Base-by-base conservation (phyloP, 2,888 invertebrate genomes). In the Norana najaformis region DNA sequence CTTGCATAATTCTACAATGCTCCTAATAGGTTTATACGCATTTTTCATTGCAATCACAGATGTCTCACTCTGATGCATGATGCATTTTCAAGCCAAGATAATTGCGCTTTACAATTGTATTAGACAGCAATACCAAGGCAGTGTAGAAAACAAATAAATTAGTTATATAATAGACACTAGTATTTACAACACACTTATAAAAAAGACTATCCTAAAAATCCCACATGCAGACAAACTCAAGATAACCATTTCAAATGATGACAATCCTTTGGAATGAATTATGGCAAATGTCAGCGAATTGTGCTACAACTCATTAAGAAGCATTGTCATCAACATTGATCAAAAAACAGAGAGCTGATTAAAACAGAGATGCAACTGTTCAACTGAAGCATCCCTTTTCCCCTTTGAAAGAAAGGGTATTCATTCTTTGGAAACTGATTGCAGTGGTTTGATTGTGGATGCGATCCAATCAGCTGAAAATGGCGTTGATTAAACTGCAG, bases 161-260 rank as follows among this genome's bases (percentile, higher is more conserved):
- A 69, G n/a, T n/a, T 69, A 69, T n/a, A 30, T 69, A 69, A 69
- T n/a, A 69, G 53, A 30, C 69, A 69, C 69, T n/a, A n/a, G n/a
- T 69, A 69, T 69, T 69, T 69, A 69, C 69, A 69, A 69, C 4
- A 69, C 69, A 69, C 69, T 69, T n/a, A 69, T 69, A 69, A 69
- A 69, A 69, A 69, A 69, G 47, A 69, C 69, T 69, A 69, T 69
- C n/a, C 69, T 69, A 69, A 69, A 41, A 69, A 69, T 69, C 69
- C 69, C n/a, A 69, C 69, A 69, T 69, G 69, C 69, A 69, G 69
- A 69, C 69, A 69, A 69, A 69, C 69, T 69, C 69, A 69, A 69
- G n/a, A 69, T 69, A 69, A 69, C 69, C 69, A n/a, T 4, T n/a
- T 69, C 30, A 69, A 69, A 69, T n/a, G n/a, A 69, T 69, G 69